These are phyloP conservation scores for Tautogolabrus adspersus DNA, from an alignment of 2,113 vertebrate genomes.

Conservation along the genomic window DNA sequence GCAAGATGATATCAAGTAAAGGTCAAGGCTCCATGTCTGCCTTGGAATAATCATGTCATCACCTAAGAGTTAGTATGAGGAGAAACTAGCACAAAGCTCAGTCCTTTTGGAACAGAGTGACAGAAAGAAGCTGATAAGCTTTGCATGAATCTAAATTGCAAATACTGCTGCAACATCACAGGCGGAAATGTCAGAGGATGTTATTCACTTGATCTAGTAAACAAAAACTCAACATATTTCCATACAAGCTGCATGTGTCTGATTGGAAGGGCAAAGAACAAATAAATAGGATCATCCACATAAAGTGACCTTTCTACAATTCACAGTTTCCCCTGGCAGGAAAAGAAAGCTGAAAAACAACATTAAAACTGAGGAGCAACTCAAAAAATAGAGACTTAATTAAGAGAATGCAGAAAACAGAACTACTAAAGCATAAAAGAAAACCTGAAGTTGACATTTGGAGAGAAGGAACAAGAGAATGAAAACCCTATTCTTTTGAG, in stretches of 20 bases:
- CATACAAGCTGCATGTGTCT: background rate
- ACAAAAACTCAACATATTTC: conserved; percentile 5
- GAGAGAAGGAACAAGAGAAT: conserved; percentile 9
- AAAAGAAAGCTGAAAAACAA: conserved; percentile 7
- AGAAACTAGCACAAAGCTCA: conserved; percentile 3
- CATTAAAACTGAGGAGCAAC: background rate
- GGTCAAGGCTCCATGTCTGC: conserved; percentile 50
- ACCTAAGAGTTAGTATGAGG: conserved; percentile 18
- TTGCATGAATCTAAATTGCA: background rate
- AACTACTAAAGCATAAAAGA: conserved; percentile 1
- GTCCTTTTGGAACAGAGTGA: conserved; percentile 4
- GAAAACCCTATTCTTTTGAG: conserved; percentile 20
- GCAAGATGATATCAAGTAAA: conserved; percentile 41
- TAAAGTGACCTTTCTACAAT: conserved; percentile 21
- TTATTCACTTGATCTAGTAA: background rate
- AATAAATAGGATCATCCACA: conserved; percentile 2
- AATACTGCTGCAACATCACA: conserved; percentile 7
- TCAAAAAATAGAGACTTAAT: conserved; percentile 44
- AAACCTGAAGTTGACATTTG: conserved; percentile 45
- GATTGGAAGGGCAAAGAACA: background rate
- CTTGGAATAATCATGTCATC: conserved; percentile 63
- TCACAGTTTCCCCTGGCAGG: background rate
- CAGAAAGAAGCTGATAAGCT: conserved; percentile 11
- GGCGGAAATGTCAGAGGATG: conserved; percentile 5
- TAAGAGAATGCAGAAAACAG: conserved; percentile 33